phyloP scores from a whole-genome alignment of 2,113 vertebrate genomes.

The Tympanuchus pallidicinctus region DNA sequence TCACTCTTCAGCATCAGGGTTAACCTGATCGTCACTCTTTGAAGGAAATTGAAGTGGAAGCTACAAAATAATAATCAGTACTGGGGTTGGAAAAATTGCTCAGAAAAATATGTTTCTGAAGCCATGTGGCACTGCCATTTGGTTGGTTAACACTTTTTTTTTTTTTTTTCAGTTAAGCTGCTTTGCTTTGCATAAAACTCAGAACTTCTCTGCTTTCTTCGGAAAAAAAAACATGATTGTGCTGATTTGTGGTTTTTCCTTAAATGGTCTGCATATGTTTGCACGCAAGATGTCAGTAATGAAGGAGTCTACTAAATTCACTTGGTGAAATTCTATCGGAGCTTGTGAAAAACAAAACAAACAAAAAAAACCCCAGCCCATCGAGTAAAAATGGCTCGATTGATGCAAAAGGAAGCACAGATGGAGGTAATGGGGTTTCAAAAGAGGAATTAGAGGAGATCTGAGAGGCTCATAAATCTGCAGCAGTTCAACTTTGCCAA shows the following conservation, averaged over 20 bases:
- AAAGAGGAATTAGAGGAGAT: conserved; percentile 51
- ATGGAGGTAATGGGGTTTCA: conserved; percentile 59
- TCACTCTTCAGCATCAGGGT: not conserved
- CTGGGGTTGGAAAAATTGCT: not conserved
- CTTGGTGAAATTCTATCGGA: conserved; percentile 26
- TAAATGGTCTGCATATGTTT: conserved; percentile 50
- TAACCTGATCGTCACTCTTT: not conserved
- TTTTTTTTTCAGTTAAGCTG: not conserved
- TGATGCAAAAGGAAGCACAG: conserved; percentile 52
- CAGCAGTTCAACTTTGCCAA: conserved; percentile 28
- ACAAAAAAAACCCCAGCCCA: conserved; percentile 39
- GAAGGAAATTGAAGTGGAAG: not conserved
- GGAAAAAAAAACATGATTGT: conserved; percentile 7
- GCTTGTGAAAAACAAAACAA: conserved; percentile 24
- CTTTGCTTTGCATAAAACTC: conserved; percentile 2
- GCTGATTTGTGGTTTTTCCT: conserved; percentile 49
- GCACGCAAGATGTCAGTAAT: conserved; percentile 61
- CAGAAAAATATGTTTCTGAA: not conserved
- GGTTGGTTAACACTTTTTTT: not conserved
- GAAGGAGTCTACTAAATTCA: conserved; percentile 50
- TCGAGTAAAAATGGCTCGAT: conserved; percentile 55
- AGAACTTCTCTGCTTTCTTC: conserved; percentile 17
- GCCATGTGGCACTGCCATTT: not conserved
- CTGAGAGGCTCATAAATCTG: conserved; percentile 4
- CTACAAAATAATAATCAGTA: not conserved